Conservation (phyloP, 2,797 vertebrate genomes). For the Hybognathus amarus region DNA sequence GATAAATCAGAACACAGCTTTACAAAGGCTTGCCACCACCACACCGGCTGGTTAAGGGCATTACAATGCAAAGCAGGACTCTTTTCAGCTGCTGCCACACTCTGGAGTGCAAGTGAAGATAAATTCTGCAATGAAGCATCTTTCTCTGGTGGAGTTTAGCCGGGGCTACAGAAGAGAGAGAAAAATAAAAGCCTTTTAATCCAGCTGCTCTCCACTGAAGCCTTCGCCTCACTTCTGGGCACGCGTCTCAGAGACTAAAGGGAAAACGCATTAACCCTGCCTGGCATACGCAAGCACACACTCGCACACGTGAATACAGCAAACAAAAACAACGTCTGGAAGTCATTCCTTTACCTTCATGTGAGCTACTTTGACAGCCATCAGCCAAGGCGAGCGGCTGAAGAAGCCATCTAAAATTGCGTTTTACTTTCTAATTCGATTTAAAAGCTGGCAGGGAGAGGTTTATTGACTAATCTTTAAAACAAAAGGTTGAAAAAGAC, state of each 20-base stretch:
- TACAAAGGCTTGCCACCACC: slow-evolving; percentile 51
- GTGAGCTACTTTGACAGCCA: slow-evolving; percentile 2
- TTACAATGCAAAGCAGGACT: slow-evolving; percentile 76
- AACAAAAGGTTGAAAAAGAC: slow-evolving; percentile 64
- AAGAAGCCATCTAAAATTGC: not conserved
- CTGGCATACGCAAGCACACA: slow-evolving; percentile 56
- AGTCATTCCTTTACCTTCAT: not conserved
- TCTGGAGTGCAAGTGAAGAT: slow-evolving; percentile 75
- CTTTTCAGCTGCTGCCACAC: slow-evolving; percentile 70
- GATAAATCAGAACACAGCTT: slow-evolving; percentile 76
- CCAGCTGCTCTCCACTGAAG: slow-evolving; percentile 67
- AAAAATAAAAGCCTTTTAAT: slow-evolving; percentile 69
- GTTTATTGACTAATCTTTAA: slow-evolving; percentile 63
- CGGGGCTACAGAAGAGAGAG: not conserved
- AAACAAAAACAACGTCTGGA: slow-evolving; percentile 12
- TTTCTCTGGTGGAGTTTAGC: slow-evolving; percentile 37
- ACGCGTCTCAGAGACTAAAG: slow-evolving; percentile 58
- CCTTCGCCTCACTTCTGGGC: slow-evolving; percentile 61
- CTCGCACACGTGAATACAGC: slow-evolving; percentile 3
- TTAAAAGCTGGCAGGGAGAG: slow-evolving; percentile 27
- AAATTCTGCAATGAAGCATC: slow-evolving; percentile 72
- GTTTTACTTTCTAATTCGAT: slow-evolving; percentile 38
- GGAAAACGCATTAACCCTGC: slow-evolving; percentile 68
- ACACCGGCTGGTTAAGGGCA: slow-evolving; percentile 64
- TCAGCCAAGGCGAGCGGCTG: slow-evolving; percentile 4